Base-by-base conservation (phyloP, 2,888 invertebrate genomes). In the Hemistola chrysoprasaria region DNA sequence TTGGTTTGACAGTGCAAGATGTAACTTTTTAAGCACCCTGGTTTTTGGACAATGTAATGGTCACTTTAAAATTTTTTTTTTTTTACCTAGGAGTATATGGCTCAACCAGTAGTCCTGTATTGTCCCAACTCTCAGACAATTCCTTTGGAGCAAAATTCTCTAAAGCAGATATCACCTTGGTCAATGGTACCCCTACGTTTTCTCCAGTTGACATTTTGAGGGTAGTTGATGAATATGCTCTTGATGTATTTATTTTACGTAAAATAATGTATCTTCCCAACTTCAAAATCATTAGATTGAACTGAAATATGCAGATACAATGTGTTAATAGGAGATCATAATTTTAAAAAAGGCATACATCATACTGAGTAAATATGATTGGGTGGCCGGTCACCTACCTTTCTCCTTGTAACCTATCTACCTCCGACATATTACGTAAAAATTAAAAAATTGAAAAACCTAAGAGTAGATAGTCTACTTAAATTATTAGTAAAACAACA, bases 81-180 rank as follows among this genome's bases (percentile, higher is more conserved):
- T 35, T 24, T 24, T 62, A 90, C 91, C 86, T 90, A 27, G 90
- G 78, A 11, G 90, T 85, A 11, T 81, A 82, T 0, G 98, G 97
- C 70, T 98, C 96, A 6, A 98, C 91, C 11, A 98, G 83, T 1
- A 98, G 85, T 0, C 98, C 98, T 33, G 98, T 97, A 81, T 98
- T 98, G 71, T 98, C 98, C 98, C 98, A 98, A 34, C 90, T 91
- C 62, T 94, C 97, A 1, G 97, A 96, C 7, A 94, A 79, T 1
- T 86, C 75, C 21, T 91, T 74, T 5, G 95, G 92, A 0, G 96
- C 96, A 78, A 94, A 94, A 5, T 83, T 75, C 61, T 95, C 91
- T 45, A 97, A 78, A 36, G 85, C 87, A 6, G 80, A 63, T 23
- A 95, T 65, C 1, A 95, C 90, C 45, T 81, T 78, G 8, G 62